Percentiles rank a stretch among this genome's conserved stretches.
These are phyloP conservation scores for Phyllotis vaccarum DNA, from an alignment of 2,797 vertebrate species.

Conservation along the genomic window DNA sequence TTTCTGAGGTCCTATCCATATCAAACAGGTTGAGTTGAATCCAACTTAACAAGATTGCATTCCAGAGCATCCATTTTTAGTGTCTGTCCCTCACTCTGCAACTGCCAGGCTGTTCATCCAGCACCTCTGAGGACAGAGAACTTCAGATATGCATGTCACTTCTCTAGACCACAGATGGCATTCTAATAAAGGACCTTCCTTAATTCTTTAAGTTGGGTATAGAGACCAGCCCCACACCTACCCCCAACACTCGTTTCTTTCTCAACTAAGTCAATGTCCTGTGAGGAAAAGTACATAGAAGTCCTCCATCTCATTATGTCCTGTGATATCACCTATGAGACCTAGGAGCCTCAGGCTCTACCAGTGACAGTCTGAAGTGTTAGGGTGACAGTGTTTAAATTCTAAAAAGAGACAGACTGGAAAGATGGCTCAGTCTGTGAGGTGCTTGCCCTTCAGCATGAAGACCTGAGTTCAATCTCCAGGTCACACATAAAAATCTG, in stretches of 20 bases:
- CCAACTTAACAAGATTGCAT: conserved; percentile 51
- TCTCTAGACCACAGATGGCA: not conserved
- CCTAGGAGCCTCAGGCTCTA: conserved; percentile 63
- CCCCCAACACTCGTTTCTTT: not conserved
- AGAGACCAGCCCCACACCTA: not conserved
- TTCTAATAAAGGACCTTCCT: not conserved
- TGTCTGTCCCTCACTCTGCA: not conserved
- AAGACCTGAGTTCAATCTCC: not conserved
- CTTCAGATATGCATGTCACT: not conserved
- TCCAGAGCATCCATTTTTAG: not conserved
- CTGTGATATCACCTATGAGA: conserved; percentile 6
- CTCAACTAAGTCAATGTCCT: not conserved
- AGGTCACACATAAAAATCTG: not conserved
- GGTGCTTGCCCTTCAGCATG: not conserved
- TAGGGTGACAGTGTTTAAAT: conserved; percentile 78
- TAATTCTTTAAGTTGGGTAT: not conserved
- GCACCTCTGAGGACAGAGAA: not conserved
- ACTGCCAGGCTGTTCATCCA: not conserved
- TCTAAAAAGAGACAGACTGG: conserved; percentile 41
- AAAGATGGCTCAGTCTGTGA: not conserved
- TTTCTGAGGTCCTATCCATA: conserved; percentile 19
- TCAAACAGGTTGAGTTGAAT: conserved; percentile 26
- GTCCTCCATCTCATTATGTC: conserved; percentile 28
- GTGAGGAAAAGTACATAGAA: not conserved
- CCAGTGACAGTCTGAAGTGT: conserved; percentile 76